These are phyloP conservation scores for Nymphalis io DNA, from an alignment of 1,140 invertebrate genomes.

Conservation along the genomic window DNA sequence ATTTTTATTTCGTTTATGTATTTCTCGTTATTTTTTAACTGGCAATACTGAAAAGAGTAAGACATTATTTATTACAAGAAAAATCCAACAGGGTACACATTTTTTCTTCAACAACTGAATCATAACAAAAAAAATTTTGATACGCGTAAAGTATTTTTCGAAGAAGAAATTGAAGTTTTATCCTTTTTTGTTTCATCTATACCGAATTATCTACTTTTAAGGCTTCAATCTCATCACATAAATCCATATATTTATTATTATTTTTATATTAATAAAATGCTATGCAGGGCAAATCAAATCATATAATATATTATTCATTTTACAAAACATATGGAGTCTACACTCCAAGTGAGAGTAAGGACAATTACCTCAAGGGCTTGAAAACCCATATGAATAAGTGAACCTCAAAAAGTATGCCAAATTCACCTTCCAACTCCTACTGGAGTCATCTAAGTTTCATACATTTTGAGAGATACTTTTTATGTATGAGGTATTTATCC, in stretches of 20 bases:
- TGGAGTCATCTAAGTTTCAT: no score
- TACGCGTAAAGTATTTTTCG: conserved; percentile 50
- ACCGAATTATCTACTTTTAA: conserved; percentile 29
- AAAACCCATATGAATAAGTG: no score
- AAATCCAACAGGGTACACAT: conserved; percentile 51
- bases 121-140: conserved; percentile 47
- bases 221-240: conserved; percentile 4
- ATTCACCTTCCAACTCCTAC: no score
- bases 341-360: no score
- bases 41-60: conserved; percentile 2
- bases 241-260: neutral
- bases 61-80: conserved; percentile 18
- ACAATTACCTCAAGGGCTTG: no score
- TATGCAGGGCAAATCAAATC: neutral
- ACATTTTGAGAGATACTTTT: no score
- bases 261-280: neutral
- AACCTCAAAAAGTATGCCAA: no score
- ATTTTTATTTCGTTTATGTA: neutral
- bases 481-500: no score
- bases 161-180: conserved; percentile 21
- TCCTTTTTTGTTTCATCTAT: conserved; percentile 20
- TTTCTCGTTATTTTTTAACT: neutral
- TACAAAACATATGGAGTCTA: no score
- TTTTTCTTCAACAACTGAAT: conserved; percentile 15
- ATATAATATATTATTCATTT: no score